Conservation (phyloP, 2,113 vertebrate genomes). For the Talpa occidentalis region DNA sequence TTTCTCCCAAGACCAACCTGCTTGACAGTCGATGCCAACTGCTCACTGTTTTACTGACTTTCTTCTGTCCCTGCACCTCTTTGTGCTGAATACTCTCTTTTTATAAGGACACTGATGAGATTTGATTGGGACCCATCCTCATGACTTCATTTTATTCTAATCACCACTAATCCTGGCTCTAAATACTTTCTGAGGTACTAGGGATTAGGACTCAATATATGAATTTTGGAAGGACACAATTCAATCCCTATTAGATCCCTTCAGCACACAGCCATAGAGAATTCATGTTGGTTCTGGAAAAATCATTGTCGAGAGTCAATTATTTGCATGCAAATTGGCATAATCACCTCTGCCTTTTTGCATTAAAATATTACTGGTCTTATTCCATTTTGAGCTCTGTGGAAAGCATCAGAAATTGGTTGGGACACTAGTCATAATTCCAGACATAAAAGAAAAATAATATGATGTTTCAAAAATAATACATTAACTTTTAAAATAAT, state of each 20-base stretch:
- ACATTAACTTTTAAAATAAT: background rate
- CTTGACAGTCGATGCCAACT: background rate
- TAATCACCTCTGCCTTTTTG: background rate
- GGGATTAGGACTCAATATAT: background rate
- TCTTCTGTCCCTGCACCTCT: accelerated
- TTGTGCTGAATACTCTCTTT: background rate
- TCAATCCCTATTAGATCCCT: accelerated
- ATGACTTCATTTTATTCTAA: background rate
- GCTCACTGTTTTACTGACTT: background rate
- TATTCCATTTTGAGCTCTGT: background rate
- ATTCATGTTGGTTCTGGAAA: background rate
- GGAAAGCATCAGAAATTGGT: background rate
- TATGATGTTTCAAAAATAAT: background rate
- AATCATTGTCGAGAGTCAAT: background rate
- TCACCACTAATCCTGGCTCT: background rate
- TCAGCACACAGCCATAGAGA: no score
- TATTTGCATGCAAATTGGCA: background rate
- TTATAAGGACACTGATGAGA: background rate
- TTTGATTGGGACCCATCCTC: background rate
- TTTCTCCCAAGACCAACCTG: background rate
- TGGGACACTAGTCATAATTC: background rate
- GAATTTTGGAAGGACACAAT: background rate
- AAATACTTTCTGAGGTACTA: background rate
- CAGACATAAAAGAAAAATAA: background rate
- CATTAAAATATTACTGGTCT: background rate